These are phyloP conservation scores for Aphrophora alni DNA, from an alignment of 2,888 invertebrate genomes.

Conservation along the genomic window DNA sequence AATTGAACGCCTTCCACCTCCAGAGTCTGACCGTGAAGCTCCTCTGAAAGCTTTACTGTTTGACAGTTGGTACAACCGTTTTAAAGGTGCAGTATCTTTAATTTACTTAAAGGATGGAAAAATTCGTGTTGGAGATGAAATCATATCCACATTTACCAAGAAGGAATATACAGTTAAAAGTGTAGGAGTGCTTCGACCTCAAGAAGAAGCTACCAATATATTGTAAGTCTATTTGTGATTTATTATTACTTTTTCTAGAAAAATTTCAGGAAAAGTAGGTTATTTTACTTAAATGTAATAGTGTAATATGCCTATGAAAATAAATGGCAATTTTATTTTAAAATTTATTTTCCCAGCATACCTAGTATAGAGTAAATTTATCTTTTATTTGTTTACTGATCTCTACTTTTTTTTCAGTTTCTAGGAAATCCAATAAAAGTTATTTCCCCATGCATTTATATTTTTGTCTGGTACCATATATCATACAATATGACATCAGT, in stretches of 20 bases:
- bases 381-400: too few species aligned
- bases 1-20: constrained; percentile 79
- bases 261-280: constrained; percentile 91
- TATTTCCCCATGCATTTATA: too few species aligned
- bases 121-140: constrained; percentile 74
- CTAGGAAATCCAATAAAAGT: too few species aligned
- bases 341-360: too few species aligned
- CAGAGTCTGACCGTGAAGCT: constrained; percentile 64
- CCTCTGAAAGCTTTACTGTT: constrained; percentile 53
- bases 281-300: too few species aligned
- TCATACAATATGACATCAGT: too few species aligned
- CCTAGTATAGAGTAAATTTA: too few species aligned
- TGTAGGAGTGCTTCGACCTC: constrained; percentile 80
- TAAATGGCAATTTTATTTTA: too few species aligned
- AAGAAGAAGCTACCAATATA: constrained; percentile 68
- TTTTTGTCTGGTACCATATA: too few species aligned
- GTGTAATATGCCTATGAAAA: too few species aligned
- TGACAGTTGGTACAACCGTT: constrained; percentile 80
- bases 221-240: constrained; percentile 61
- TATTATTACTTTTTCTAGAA: constrained; percentile 49
- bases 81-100: constrained; percentile 79
- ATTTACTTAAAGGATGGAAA: constrained; percentile 80
- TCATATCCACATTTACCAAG: constrained; percentile 71
- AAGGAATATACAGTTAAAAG: constrained; percentile 81
- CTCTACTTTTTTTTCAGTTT: too few species aligned